Base-by-base conservation (phyloP, 2,888 invertebrate species). In the Marasmarcha lunaedactyla region DNA sequence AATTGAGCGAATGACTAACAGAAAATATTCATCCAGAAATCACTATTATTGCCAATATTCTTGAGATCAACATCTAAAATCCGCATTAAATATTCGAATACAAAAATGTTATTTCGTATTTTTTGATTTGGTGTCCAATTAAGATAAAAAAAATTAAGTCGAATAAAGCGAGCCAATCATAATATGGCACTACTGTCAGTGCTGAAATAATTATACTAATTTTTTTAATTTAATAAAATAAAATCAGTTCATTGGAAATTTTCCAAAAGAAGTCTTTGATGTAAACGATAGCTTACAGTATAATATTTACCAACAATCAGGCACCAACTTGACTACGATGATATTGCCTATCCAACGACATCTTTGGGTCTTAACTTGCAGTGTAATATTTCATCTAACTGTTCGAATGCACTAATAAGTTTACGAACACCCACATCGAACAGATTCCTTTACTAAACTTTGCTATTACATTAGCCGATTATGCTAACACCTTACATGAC, bases 151-250 rank as follows among this genome's bases (percentile, higher is more conserved):
- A 72, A 68, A 67, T 66, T 69, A 61, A 68, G 12, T 55, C 56
- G 49, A 52, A 54, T 59, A 65, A 67, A 66, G 63, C 66, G 67
- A 76, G 76, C 81, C 79, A 78, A 76, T 76, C 10, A 70, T 67
- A 69, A 74, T 77, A 81, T 81, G 81, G 83, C 81, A 81, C 81
- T 77, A 60, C 55, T 38, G 55, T 81, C 83, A 83, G 83, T 81
- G 83, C 81, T 68, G 71, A 48, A 59, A 62, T 57, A 73, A 79
- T 78, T 72, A 76, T 36, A 62, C 76, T 77, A 78, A 60, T 49
- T 57, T 59, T 49, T 64, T 60, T 58, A 70, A 70, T 71, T 73
- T 65, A 64, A 59, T 64, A 63, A 63, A 67, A 60, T 59, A 65
- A 63, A 78, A 79, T 83, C 83, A 83, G 83, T 83, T 74, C 83